Evolutionary conservation across 1,140 invertebrate genomes (phyloP).

Genomic region (Rhynchophorus ferrugineus): DNA sequence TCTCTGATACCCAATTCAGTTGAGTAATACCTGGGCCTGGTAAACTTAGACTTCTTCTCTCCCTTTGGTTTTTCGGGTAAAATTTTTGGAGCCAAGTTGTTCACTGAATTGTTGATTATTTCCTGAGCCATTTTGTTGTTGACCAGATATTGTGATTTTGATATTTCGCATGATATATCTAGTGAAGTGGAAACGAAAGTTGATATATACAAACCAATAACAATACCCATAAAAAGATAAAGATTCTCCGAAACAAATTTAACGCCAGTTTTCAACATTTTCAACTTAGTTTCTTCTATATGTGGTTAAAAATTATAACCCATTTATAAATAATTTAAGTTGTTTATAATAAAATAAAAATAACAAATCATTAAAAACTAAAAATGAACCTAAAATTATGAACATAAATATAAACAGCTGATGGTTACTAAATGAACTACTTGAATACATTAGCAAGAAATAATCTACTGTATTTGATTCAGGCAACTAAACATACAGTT

Average conservation of each 20-base stretch:
- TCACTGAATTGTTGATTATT: conserved; percentile 24
- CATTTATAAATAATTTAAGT: too few species aligned
- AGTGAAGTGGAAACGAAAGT: conserved; percentile 22
- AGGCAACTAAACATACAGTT: too few species aligned
- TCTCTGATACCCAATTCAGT: conserved; percentile 86
- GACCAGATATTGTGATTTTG: conserved; percentile 9
- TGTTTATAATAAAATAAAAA: too few species aligned
- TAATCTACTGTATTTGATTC: too few species aligned
- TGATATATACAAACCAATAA: conserved; percentile 32
- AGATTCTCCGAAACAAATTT: conserved; percentile 29
- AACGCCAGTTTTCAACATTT: conserved; percentile 18
- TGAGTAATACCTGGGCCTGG: conserved; percentile 83
- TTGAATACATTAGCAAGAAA: too few species aligned
- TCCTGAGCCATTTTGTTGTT: conserved; percentile 18
- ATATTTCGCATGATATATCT: conserved; percentile 18
- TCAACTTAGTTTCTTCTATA: too few species aligned
- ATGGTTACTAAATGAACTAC: too few species aligned
- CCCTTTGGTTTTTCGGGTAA: conserved; percentile 23
- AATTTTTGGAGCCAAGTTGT: conserved; percentile 18
- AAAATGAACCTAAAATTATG: background rate
- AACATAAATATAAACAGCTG: background rate
- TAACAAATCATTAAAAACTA: background rate
- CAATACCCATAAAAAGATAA: conserved; percentile 31
- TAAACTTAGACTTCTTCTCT: conserved; percentile 39
- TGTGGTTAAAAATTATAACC: background rate